Evolutionary conservation across 64 coral and sea anemone genomes (phyloP).

Genomic region (Porites lutea): DNA sequence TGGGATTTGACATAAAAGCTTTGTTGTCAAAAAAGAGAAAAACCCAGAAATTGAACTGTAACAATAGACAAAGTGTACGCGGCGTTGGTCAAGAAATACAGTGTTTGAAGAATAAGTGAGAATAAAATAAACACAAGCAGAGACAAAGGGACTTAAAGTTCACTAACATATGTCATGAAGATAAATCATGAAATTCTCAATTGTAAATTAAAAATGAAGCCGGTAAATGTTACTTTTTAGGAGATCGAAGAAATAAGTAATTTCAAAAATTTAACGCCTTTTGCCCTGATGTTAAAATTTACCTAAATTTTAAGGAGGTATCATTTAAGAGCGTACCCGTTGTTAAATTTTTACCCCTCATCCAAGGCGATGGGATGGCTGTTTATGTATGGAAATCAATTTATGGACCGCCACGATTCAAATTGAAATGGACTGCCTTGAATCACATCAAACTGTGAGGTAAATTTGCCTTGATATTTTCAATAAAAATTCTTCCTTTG

Average conservation of each 20-base stretch:
- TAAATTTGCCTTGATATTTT: constrained; percentile 7
- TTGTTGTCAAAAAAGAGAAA: too few relatives aligned
- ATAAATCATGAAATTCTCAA: constrained; percentile 24
- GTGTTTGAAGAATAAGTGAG: constrained; percentile 39
- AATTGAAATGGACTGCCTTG: not conserved
- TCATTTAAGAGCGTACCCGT: not conserved
- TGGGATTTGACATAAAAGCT: too few relatives aligned
- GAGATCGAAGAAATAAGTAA: not conserved
- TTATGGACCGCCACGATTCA: not conserved
- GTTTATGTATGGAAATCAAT: not conserved
- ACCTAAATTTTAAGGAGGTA: not conserved
- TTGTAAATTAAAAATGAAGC: constrained; percentile 15
- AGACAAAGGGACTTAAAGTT: constrained; percentile 18
- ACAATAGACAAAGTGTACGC: too few relatives aligned
- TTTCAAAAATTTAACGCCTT: not conserved
- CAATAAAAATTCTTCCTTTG: not conserved
- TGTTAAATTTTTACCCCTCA: not conserved
- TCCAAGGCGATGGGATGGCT: not conserved
- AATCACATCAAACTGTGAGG: not conserved
- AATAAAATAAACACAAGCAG: constrained; percentile 27
- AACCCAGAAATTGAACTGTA: too few relatives aligned
- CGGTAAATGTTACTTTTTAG: not conserved
- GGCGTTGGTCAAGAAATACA: constrained; percentile 22
- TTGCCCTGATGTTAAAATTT: not conserved
- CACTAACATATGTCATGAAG: constrained; percentile 44